phyloP scores from a whole-genome alignment of 2,797 vertebrate genomes.

The Macroramphosus scolopax region DNA sequence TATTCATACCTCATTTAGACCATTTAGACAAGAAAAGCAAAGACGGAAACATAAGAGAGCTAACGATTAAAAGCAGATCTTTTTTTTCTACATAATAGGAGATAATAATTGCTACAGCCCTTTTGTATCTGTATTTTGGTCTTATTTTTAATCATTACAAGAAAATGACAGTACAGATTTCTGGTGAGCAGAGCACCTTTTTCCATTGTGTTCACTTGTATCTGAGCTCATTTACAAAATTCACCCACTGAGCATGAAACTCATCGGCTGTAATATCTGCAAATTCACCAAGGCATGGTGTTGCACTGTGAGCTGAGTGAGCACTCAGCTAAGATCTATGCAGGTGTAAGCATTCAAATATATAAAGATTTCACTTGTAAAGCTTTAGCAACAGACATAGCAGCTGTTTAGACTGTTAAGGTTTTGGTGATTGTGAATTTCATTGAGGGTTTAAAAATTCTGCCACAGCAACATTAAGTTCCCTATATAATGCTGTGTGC shows the following conservation, averaged over 20 bases:
- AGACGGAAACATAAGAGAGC: too few relatives aligned
- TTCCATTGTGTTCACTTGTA: too few relatives aligned
- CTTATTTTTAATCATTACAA: slow-evolving; percentile 1
- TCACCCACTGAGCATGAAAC: slow-evolving; percentile 21
- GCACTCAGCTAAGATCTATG: slow-evolving; percentile 1
- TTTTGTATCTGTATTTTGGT: too few relatives aligned
- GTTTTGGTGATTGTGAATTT: slow-evolving; percentile 43
- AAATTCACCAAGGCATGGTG: slow-evolving; percentile 25
- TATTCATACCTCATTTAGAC: too few relatives aligned
- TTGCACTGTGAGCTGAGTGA: slow-evolving; percentile 13
- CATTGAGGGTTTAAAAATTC: slow-evolving; percentile 48
- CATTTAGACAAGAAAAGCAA: too few relatives aligned
- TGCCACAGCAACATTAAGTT: slow-evolving; percentile 62
- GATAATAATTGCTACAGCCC: too few relatives aligned
- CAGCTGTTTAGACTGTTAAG: slow-evolving; percentile 27
- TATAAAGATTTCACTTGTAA: neutral
- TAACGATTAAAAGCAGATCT: too few relatives aligned
- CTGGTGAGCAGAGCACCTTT: too few relatives aligned
- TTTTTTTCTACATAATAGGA: too few relatives aligned
- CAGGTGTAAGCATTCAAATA: neutral
- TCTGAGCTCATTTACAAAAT: too few relatives aligned
- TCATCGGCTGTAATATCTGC: slow-evolving; percentile 12
- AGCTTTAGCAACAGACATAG: slow-evolving; percentile 4
- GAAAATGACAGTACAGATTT: too few relatives aligned
- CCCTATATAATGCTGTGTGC: slow-evolving; percentile 66